Evolutionary conservation across 2,888 invertebrate species (phyloP), one percentile per base, ranked within the genome.

Genomic region (Limenitis arthemis): DNA sequence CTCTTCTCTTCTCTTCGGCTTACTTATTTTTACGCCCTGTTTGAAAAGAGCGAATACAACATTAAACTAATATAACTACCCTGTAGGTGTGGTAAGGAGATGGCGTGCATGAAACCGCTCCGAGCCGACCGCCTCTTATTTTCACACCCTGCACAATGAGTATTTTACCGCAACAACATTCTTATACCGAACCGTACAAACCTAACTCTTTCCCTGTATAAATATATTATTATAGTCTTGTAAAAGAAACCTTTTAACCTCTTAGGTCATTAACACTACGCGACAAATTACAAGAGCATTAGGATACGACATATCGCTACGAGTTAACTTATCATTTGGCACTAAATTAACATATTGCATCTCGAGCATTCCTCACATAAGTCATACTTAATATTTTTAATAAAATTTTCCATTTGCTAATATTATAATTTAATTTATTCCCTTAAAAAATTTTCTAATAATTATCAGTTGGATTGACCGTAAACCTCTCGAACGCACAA

Each of bases 301-400:
- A 84, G 80, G 79, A 79, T 82, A 83, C 77, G 71, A 77, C 78
- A 82, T 84, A 85, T 83, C 77, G 85, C 85, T 86, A 86, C 83
- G 73, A 85, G 85, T 84, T 82, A 85, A 86, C 81, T 85, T 85
- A 85, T 85, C 84, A 85, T 86, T 86, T 86, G 86, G 86, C 86
- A 86, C 86, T 85, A 86, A 85, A 84, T 79, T 84, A 85, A 85
- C 82, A 83, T 86, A 86, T 85, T 84, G 84, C 85, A 83, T 83
- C 77, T 79, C 82, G 82, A 81, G 77, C 81, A 77, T 82, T 75
- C 77, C 73, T 77, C 79, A 75, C 79, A 75, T 59, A 75, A 74
- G 68, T 72, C 75, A 73, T 72, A 76, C 71, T 77, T 73, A 77
- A 75, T 76, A 75, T 77, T 73, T 64, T 59, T 64, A 71, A 76